Evolutionary conservation across 2,113 vertebrate genomes (phyloP).

Genomic region (Boulengerochromis microlepis): DNA sequence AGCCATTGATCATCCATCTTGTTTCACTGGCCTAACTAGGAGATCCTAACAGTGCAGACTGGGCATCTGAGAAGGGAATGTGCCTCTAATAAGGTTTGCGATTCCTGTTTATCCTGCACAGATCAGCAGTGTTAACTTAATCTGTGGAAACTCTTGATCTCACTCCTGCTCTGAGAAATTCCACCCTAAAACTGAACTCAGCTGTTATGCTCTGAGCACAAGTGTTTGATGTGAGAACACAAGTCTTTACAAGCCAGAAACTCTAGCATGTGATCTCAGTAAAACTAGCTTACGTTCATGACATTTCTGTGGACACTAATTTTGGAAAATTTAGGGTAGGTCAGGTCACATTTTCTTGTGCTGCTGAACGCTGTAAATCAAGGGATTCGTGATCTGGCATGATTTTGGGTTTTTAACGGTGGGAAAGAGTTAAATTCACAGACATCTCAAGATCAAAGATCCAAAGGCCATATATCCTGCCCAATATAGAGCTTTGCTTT

Average conservation of each 20-base stretch:
- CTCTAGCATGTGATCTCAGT: constrained; percentile 1
- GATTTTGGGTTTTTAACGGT: not conserved
- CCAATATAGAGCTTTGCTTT: not conserved
- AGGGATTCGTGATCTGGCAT: not conserved
- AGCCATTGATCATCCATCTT: constrained; percentile 65
- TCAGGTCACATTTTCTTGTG: constrained; percentile 9
- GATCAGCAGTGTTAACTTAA: constrained; percentile 70
- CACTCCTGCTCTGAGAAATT: constrained; percentile 27
- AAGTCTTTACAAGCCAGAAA: constrained; percentile 13
- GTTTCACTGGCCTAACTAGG: constrained; percentile 46
- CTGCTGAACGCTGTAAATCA: constrained; percentile 7
- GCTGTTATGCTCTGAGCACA: not conserved
- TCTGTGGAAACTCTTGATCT: constrained; percentile 59
- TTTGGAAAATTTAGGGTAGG: constrained; percentile 26
- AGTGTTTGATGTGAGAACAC: constrained; percentile 22
- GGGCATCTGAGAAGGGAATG: constrained; percentile 68
- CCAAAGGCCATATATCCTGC: not conserved
- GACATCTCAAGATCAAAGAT: constrained; percentile 22
- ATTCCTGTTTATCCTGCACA: constrained; percentile 71
- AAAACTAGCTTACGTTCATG: not conserved
- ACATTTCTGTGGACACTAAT: constrained; percentile 6
- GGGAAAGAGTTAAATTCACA: constrained; percentile 10
- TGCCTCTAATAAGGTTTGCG: constrained; percentile 67
- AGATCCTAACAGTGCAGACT: constrained; percentile 62
- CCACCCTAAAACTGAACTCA: constrained; percentile 20